These are phyloP conservation scores for Tipula confusa DNA, from an alignment of 2,888 invertebrate genomes.

Conservation along the genomic window DNA sequence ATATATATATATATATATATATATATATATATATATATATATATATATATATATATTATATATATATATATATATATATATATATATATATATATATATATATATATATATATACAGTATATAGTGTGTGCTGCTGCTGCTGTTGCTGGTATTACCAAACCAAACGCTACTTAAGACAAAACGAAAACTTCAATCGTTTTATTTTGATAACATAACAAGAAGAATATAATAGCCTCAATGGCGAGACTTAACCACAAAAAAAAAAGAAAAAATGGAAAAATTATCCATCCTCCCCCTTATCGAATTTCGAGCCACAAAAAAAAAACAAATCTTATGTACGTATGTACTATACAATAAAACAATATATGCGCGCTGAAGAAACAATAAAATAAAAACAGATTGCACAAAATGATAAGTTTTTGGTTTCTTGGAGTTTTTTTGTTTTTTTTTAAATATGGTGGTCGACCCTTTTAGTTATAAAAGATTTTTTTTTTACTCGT, in stretches of 20 bases:
- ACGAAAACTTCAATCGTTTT: background rate
- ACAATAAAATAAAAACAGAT: constrained; percentile 20
- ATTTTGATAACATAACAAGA: background rate
- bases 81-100: too few relatives aligned
- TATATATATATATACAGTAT: background rate
- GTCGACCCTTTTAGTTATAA: constrained; percentile 20
- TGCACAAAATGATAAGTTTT: constrained; percentile 20
- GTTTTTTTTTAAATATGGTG: background rate
- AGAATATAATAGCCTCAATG: constrained; percentile 20
- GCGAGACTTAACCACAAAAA: background rate
- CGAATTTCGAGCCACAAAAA: constrained; percentile 1
- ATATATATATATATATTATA: too few relatives aligned
- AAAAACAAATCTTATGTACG: background rate
- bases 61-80: too few relatives aligned
- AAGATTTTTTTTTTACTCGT: background rate
- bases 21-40: too few relatives aligned
- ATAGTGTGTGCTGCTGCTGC: background rate
- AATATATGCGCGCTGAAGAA: constrained; percentile 12
- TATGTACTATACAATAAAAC: background rate
- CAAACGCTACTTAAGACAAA: background rate
- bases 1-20: too few relatives aligned
- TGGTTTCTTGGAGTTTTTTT: background rate
- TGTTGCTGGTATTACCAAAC: too few relatives aligned
- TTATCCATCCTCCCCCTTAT: constrained; percentile 20
- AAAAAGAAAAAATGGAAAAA: background rate